Conservation (phyloP, 2,888 invertebrate genomes). For the Melanostoma mellinum region DNA sequence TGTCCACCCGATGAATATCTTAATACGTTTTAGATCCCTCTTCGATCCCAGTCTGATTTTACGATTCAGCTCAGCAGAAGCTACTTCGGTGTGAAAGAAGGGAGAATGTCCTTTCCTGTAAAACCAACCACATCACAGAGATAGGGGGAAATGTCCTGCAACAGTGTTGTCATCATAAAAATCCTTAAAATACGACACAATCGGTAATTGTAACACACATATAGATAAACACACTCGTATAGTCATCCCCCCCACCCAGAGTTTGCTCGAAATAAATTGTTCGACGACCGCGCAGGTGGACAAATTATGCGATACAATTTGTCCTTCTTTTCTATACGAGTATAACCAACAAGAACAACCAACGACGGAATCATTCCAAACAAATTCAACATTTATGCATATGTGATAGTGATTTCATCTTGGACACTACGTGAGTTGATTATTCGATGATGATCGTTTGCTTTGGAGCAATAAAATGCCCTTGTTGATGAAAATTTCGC, state of each 20-base stretch:
- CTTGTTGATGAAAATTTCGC: slow-evolving; percentile 71
- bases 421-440: slow-evolving; percentile 76
- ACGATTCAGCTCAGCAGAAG: slow-evolving; percentile 62
- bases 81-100: background rate
- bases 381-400: slow-evolving; percentile 79
- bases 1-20: slow-evolving; percentile 73
- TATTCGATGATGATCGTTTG: slow-evolving; percentile 62
- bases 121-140: too few relatives aligned
- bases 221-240: background rate
- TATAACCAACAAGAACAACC: slow-evolving; percentile 1
- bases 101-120: background rate
- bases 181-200: slow-evolving; percentile 71
- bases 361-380: slow-evolving; percentile 72
- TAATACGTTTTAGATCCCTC: slow-evolving; percentile 72
- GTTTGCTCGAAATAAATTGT: too few relatives aligned
- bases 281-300: slow-evolving; percentile 58
- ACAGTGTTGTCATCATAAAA: slow-evolving; percentile 68
- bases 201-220: slow-evolving; percentile 65
- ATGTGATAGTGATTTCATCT: slow-evolving; percentile 80
- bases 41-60: slow-evolving; percentile 58
- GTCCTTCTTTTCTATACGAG: slow-evolving; percentile 38
- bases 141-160: slow-evolving; percentile 42
- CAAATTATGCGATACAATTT: slow-evolving; percentile 69
- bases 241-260: background rate
- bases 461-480: slow-evolving; percentile 59